Percentiles rank a stretch among this genome's conserved stretches.
Evolutionary conservation across 2,888 invertebrate species (phyloP).

Genomic region (Malthinus seriepunctatus): DNA sequence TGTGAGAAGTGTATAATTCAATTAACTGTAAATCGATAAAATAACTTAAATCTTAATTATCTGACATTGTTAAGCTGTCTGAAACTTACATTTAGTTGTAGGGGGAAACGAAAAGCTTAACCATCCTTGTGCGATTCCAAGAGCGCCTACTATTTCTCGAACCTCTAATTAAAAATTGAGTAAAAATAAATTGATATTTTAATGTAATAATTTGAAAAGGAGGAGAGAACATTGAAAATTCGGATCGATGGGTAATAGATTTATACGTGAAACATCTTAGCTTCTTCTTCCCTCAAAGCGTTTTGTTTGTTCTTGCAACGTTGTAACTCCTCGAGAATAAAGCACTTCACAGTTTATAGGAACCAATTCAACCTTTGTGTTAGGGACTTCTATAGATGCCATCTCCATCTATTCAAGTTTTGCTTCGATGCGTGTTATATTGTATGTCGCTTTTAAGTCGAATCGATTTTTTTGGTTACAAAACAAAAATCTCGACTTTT

Average conservation of each 20-base stretch:
- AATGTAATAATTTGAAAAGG: neutral
- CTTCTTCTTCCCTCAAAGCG: no score
- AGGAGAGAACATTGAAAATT: neutral
- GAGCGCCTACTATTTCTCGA: no score
- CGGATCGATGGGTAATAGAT: neutral
- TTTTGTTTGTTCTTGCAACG: conserved; percentile 12
- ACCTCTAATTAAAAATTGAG: no score
- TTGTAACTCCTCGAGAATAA: conserved; percentile 10
- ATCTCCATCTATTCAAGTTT: conserved; percentile 20
- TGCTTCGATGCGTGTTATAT: neutral
- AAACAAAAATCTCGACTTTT: no score
- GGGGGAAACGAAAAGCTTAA: conserved; percentile 5
- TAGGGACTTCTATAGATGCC: conserved; percentile 9
- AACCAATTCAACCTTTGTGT: conserved; percentile 20
- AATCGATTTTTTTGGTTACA: no score
- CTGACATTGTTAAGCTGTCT: conserved; percentile 4
- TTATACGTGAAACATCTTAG: neutral
- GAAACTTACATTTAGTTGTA: neutral
- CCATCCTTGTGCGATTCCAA: no score
- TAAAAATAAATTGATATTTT: neutral
- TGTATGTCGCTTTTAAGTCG: no score
- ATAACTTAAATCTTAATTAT: conserved; percentile 2
- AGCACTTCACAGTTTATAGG: conserved; percentile 19
- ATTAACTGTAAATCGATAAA: conserved; percentile 1
- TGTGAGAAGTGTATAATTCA: neutral